phyloP scores from a whole-genome alignment of 2,797 vertebrate genomes.

The Cossypha polioptera region DNA sequence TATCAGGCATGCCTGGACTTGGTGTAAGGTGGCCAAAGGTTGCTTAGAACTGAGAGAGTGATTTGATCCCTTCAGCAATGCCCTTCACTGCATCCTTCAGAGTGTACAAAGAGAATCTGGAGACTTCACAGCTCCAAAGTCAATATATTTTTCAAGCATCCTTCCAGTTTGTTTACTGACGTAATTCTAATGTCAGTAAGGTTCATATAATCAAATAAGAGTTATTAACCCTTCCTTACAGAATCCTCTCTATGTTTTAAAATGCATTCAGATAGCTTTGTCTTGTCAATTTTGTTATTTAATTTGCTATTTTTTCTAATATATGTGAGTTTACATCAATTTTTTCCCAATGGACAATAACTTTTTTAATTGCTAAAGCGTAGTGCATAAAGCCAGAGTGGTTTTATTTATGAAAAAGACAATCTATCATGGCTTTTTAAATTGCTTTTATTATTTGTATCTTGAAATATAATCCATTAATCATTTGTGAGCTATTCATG shows the following conservation, averaged over 20 bases:
- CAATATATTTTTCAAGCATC: not conserved
- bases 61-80: not conserved
- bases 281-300: not conserved
- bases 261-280: not conserved
- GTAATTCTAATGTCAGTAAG: not conserved
- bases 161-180: not conserved
- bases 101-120: not conserved
- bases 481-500: constrained; percentile 63
- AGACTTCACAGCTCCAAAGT: not conserved
- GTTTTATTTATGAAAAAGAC: constrained; percentile 35
- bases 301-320: not conserved
- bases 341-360: not conserved
- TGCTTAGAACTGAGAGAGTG: not conserved
- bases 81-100: not conserved
- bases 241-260: not conserved
- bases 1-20: not conserved
- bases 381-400: not conserved
- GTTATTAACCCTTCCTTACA: not conserved
- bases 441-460: constrained; percentile 64
- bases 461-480: constrained; percentile 61
- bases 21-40: not conserved
- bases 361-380: not conserved
- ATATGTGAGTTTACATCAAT: not conserved
- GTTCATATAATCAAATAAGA: not conserved
- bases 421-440: constrained; percentile 46